Evolutionary conservation across 2,888 invertebrate genomes (phyloP), one percentile per base, ranked within the genome.

Genomic region (Danaus chrysippus): DNA sequence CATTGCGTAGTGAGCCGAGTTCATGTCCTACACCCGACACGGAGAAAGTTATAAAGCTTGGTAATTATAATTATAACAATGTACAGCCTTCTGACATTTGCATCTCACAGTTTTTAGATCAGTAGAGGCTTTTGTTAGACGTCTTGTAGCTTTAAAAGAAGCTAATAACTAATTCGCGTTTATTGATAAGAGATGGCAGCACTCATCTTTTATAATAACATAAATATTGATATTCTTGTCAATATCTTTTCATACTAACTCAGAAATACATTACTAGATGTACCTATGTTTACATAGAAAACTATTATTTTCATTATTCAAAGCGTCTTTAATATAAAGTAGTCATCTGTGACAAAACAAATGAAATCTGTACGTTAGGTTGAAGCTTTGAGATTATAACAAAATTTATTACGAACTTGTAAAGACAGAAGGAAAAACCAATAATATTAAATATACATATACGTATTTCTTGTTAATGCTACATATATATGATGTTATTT

Each of bases 1-100:
- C 68, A 70, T 72, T 73, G 76, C 75, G 75, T 76, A 68, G 70
- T 68, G 66, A 69, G 70, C 68, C 65, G 74, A 68, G 76, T 74
- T 75, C 77, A 75, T 71, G 82, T 79, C 74, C 74, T 75, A 73
- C 74, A 76, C 78, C 78, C 75, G 78, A 68, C 66, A 67, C 59
- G 67, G 84, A 79, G 86, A 86, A 87, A 86, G 87, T 80, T 74
- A 63, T 69, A 70, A 76, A 82, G 80, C 79, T 82, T 76, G 73
- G 70, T 78, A 83, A 84, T 84, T 86, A 79, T 74, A 78, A 62
- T 64, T 66, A 68, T 66, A 64, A 64, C 61, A 56, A 68, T 66
- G 64, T 61, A 56, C 23, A 55, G 58, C 52, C 58, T 58, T 61
- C 53, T 56, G 44, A 55, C 42, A 65, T 54, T 42, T 46, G 44